phyloP scores from a whole-genome alignment of 2,888 invertebrate species.

The Branchinecta sandiegonensis region DNA sequence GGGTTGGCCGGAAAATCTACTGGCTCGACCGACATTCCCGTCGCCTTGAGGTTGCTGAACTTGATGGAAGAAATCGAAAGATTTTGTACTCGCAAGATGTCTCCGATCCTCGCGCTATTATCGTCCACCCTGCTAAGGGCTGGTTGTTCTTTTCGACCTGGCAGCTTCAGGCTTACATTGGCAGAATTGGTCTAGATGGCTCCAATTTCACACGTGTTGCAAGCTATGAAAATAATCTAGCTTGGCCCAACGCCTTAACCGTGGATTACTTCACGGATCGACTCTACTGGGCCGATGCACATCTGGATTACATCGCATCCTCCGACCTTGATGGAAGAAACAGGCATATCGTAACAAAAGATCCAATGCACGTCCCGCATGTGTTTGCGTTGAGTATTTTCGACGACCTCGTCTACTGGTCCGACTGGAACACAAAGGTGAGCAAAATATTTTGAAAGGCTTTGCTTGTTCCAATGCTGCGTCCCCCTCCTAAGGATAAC shows the following conservation, averaged over 20 bases:
- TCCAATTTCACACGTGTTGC: slow-evolving; percentile 72
- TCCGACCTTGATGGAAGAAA: slow-evolving; percentile 82
- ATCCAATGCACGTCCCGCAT: slow-evolving; percentile 59
- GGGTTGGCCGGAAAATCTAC: slow-evolving; percentile 89
- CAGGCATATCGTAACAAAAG: slow-evolving; percentile 63
- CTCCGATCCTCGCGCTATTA: slow-evolving; percentile 83
- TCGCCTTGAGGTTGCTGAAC: slow-evolving; percentile 84
- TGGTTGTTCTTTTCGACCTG: slow-evolving; percentile 91
- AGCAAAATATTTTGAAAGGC: background rate
- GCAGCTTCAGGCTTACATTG: slow-evolving; percentile 90
- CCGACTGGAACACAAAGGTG: slow-evolving; percentile 87
- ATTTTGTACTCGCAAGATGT: slow-evolving; percentile 51
- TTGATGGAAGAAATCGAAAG: slow-evolving; percentile 79
- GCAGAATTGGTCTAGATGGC: slow-evolving; percentile 93
- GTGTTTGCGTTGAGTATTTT: slow-evolving; percentile 88
- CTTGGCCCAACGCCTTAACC: slow-evolving; percentile 96
- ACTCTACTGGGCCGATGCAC: slow-evolving; percentile 96
- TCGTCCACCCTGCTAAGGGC: slow-evolving; percentile 85
- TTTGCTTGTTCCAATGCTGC: too few relatives aligned
- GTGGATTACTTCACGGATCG: slow-evolving; percentile 91
- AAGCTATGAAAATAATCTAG: slow-evolving; percentile 82
- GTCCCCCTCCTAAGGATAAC: too few relatives aligned
- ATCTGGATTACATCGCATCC: slow-evolving; percentile 90
- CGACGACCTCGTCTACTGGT: slow-evolving; percentile 81
- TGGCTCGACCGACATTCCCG: slow-evolving; percentile 92